phyloP scores from a whole-genome alignment of 1,140 invertebrate species.

The Brachionus sp. region DNA sequence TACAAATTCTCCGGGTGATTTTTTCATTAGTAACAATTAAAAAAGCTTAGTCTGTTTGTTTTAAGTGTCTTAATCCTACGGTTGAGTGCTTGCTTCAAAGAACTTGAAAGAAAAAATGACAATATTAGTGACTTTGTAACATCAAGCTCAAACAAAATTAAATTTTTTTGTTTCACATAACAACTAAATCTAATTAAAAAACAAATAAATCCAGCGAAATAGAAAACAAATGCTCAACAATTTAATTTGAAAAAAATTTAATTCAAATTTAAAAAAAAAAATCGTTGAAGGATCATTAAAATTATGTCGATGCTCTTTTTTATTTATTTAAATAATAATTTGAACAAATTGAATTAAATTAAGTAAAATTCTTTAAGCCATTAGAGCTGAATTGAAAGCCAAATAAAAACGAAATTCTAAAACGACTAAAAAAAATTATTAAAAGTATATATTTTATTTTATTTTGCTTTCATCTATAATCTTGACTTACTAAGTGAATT shows the following conservation, averaged over 20 bases:
- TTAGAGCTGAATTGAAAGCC: background rate
- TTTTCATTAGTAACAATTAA: background rate
- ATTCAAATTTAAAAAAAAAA: background rate
- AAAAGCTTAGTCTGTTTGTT: background rate
- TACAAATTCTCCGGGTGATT: slow-evolving; percentile 5
- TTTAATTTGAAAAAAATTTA: background rate
- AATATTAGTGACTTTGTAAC: background rate
- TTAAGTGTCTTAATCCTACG: background rate
- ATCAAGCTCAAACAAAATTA: background rate
- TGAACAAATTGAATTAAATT: slow-evolving; percentile 3
- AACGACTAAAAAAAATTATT: background rate
- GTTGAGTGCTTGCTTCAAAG: background rate
- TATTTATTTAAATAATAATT: slow-evolving; percentile 8
- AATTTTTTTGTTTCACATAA: background rate
- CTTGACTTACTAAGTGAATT: slow-evolving; percentile 32
- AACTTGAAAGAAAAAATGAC: background rate
- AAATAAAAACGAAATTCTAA: background rate
- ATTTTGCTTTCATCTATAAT: background rate
- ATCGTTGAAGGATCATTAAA: background rate
- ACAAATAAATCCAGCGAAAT: background rate
- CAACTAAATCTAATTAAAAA: background rate
- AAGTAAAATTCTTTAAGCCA: background rate
- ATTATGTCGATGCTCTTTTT: background rate
- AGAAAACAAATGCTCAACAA: background rate
- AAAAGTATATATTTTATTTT: slow-evolving; percentile 1